Conservation (phyloP, 2,113 vertebrate species). For the Atractosteus spatula region DNA sequence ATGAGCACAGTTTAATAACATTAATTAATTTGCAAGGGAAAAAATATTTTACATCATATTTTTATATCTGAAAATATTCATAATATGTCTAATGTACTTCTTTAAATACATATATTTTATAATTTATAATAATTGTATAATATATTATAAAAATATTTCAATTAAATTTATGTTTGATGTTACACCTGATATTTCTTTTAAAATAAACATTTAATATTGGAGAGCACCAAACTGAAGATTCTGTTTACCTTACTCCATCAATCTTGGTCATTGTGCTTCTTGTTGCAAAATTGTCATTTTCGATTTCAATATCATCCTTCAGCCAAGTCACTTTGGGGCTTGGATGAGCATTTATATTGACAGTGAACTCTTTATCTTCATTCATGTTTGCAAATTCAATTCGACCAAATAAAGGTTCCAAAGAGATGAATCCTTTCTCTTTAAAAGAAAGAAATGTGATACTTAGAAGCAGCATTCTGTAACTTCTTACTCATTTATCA, state of each 20-base stretch:
- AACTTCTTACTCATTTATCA: no score
- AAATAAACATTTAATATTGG: no score
- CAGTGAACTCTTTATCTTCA: constrained; percentile 81
- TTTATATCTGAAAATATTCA: no score
- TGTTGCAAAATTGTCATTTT: constrained; percentile 65
- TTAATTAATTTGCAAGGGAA: no score
- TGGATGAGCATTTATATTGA: constrained; percentile 79
- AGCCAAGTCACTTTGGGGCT: constrained; percentile 81
- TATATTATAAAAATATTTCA: no score
- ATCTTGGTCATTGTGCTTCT: constrained; percentile 63
- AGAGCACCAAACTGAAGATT: not conserved
- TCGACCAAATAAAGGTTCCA: constrained; percentile 78
- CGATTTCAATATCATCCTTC: constrained; percentile 73
- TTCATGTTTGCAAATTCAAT: constrained; percentile 76
- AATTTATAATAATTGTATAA: no score
- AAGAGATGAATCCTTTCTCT: constrained; percentile 77
- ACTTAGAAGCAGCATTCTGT: not conserved
- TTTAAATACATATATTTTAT: no score
- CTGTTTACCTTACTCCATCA: constrained; percentile 75
- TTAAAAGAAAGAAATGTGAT: constrained; percentile 35
- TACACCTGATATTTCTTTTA: no score
- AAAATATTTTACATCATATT: no score
- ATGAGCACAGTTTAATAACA: no score
- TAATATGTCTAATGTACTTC: no score
- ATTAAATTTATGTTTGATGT: no score